Evolutionary conservation across 2,888 invertebrate genomes (phyloP), one percentile per base, ranked within the genome.

Genomic region (Spialia ferax): DNA sequence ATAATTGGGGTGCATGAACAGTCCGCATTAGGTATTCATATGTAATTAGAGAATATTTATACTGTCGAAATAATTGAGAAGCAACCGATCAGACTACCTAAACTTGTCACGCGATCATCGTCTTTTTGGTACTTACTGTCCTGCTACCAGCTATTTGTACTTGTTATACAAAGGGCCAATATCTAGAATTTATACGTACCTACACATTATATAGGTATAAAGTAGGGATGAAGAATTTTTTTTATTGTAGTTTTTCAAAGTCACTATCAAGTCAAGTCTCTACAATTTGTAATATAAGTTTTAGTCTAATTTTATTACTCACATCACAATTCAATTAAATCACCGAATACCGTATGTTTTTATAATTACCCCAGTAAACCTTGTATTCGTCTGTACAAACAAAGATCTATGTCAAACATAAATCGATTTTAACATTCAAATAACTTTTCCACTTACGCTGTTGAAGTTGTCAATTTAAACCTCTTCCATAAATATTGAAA

Each of bases 41-140:
- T 55, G 26, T 23, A 55, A 63, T 29, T 26, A 55, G 8, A 52
- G 18, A 45, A 48, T 64, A 56, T 56, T 63, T 64, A 56, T 45
- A 29, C 20, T 63, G 45, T 64, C 45, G 48, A 64, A 64, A 63
- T 23, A 13, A 20, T 56, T 15, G 55, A 48, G 18, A 45, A 38
- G 55, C 55, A 45, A 22, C 20, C 45, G 55, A 56, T 23, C 42
- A 26, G 20, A 32, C 45, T 8, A 48, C 6, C 8, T 42, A 20
- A 6, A 23, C 8, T 48, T 48, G 18, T 42, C 55, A 63, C 45
- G 63, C 63, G 45, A 64, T 32, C 1, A 45, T 26, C 13, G 15
- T 8, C 35, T 35, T 35, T 35, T 11, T 8, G n/a, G n/a, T n/a
- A n/a, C n/a, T n/a, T n/a, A n/a, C n/a, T n/a, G n/a, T 62, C 13